phyloP scores from a whole-genome alignment of 2,113 vertebrate species.

The Pygoscelis adeliae region DNA sequence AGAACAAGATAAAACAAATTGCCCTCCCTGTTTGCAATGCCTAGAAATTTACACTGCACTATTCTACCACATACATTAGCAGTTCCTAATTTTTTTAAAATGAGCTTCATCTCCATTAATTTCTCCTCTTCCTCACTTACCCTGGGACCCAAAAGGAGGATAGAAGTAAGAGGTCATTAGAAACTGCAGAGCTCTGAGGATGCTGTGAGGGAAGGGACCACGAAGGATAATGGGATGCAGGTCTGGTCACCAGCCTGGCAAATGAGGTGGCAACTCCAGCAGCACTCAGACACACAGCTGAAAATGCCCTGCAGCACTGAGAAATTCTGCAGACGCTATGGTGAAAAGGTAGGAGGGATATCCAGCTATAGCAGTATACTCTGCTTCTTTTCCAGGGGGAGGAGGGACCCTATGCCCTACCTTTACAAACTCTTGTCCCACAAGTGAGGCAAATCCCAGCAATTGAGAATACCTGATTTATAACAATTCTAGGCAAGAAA shows the following conservation, averaged over 20 bases:
- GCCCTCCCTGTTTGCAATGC: not conserved
- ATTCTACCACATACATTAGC: not conserved
- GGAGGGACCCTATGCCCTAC: not conserved
- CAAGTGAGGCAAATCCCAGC: not conserved
- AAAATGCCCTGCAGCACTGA: slow-evolving; percentile 37
- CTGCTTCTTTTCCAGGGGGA: not conserved
- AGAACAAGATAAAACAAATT: not conserved
- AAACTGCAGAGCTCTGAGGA: not conserved
- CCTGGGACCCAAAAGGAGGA: not conserved
- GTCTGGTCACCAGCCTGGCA: slow-evolving; percentile 16
- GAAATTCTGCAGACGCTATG: not conserved
- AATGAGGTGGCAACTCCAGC: slow-evolving; percentile 37
- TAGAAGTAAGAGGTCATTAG: not conserved
- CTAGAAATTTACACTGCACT: not conserved
- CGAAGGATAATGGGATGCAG: not conserved
- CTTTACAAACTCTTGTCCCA: not conserved
- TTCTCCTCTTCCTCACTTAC: not conserved
- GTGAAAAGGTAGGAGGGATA: not conserved
- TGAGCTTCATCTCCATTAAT: not conserved
- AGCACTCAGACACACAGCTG: not conserved
- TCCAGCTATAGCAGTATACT: not conserved
- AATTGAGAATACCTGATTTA: not conserved
- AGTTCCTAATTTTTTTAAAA: not conserved
- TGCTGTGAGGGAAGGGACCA: not conserved
- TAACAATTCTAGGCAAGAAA: not conserved